A percentile compares a stretch with the other conserved stretches of the same genome.
phyloP scores from a whole-genome alignment of 2,797 vertebrate genomes.

The Neoniphon sammara region DNA sequence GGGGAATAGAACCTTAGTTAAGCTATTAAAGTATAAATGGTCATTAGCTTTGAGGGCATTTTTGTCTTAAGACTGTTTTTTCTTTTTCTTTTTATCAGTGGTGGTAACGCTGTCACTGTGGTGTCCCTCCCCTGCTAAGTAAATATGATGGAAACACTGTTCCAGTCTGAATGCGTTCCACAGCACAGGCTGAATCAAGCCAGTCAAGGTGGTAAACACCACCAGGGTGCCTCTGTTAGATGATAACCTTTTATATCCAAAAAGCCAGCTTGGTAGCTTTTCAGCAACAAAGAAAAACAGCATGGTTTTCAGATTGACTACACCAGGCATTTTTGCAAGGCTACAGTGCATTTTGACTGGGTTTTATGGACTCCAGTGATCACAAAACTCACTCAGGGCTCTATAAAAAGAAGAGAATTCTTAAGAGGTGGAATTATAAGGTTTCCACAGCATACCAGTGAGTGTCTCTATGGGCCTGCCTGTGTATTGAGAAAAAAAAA shows the following conservation, averaged over 20 bases:
- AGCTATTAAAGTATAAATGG: too few relatives aligned
- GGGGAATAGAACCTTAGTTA: too few relatives aligned
- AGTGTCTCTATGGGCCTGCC: not conserved
- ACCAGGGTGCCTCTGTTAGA: not conserved
- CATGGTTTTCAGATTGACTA: not conserved
- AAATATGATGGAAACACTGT: not conserved
- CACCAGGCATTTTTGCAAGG: not conserved
- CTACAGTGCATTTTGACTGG: not conserved
- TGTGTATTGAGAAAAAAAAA: not conserved
- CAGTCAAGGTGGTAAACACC: not conserved
- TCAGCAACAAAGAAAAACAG: not conserved
- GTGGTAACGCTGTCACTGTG: not conserved
- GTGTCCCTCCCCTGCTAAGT: not conserved
- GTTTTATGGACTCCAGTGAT: not conserved
- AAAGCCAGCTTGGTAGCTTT: not conserved
- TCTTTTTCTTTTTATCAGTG: not conserved
- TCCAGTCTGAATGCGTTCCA: not conserved
- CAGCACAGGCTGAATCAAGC: not conserved
- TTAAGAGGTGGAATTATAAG: not conserved
- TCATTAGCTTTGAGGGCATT: slow-evolving; percentile 25
- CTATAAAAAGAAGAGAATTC: not conserved
- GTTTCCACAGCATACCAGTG: not conserved
- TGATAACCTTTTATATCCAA: not conserved
- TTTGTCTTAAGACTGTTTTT: slow-evolving; percentile 31
- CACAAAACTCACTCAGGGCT: not conserved